phyloP scores from a whole-genome alignment of 2,888 invertebrate genomes.

The Tetrapedia diversipes region DNA sequence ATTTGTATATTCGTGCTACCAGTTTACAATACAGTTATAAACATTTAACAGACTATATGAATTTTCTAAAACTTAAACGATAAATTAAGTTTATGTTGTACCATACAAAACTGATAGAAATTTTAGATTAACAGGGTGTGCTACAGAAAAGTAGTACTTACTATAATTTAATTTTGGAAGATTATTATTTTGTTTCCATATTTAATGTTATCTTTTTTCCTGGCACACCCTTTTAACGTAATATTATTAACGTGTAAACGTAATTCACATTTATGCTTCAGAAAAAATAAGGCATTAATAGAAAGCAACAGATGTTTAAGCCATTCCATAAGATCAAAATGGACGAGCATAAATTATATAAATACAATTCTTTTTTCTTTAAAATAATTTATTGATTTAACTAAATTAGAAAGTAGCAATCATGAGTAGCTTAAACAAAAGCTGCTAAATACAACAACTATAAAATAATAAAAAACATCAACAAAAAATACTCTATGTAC shows the following conservation, averaged over 20 bases:
- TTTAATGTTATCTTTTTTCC: slow-evolving; percentile 31
- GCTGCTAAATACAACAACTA: slow-evolving; percentile 63
- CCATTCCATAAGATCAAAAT: slow-evolving; percentile 50
- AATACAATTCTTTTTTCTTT: neutral
- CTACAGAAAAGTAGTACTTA: slow-evolving; percentile 47
- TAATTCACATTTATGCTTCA: slow-evolving; percentile 50
- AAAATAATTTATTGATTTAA: slow-evolving; percentile 13
- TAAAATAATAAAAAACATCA: slow-evolving; percentile 77
- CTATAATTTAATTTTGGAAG: slow-evolving; percentile 13
- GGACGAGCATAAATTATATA: slow-evolving; percentile 8
- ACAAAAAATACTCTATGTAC: slow-evolving; percentile 81
- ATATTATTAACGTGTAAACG: slow-evolving; percentile 52
- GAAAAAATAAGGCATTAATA: slow-evolving; percentile 58
- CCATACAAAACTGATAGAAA: slow-evolving; percentile 20
- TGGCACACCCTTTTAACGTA: slow-evolving; percentile 55
- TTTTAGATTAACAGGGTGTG: slow-evolving; percentile 47
- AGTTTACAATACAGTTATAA: slow-evolving; percentile 56
- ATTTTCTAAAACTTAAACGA: slow-evolving; percentile 28
- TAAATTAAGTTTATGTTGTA: slow-evolving; percentile 12
- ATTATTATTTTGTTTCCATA: slow-evolving; percentile 1
- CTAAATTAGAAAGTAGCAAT: slow-evolving; percentile 17
- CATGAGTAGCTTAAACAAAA: slow-evolving; percentile 68
- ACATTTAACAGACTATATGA: slow-evolving; percentile 26
- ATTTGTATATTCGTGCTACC: slow-evolving; percentile 38
- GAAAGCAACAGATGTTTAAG: slow-evolving; percentile 64